A percentile compares a stretch with the other conserved stretches of the same genome.
Evolutionary conservation across 2,888 invertebrate species (phyloP).

Genomic region (Limnephilus auricula): DNA sequence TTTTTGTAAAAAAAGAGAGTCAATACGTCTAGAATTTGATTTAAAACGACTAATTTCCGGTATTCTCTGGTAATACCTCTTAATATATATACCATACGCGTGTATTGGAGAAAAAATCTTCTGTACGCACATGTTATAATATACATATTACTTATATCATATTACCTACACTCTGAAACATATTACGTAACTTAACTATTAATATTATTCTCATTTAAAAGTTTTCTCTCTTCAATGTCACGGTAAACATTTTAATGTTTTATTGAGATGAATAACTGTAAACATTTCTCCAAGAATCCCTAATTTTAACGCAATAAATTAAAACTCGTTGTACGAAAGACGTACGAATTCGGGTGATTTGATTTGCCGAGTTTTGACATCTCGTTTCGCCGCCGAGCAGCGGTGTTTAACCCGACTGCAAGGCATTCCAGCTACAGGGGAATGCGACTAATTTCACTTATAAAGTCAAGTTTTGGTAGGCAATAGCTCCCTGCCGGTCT

Average conservation of each 20-base stretch:
- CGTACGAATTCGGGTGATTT: constrained; percentile 9
- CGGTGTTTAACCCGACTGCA: constrained; percentile 57
- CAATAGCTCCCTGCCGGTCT: constrained; percentile 37
- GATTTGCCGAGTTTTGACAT: constrained; percentile 34
- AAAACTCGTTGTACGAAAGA: not conserved
- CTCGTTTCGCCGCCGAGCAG: constrained; percentile 39
- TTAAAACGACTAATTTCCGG: too few species aligned
- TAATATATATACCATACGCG: too few species aligned
- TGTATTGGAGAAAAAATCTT: too few species aligned
- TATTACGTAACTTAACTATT: too few species aligned
- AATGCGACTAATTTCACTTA: constrained; percentile 65
- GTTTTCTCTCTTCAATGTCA: too few species aligned
- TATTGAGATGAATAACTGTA: not conserved
- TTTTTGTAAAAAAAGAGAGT: too few species aligned
- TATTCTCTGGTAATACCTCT: too few species aligned
- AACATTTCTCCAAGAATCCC: not conserved
- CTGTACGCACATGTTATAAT: too few species aligned
- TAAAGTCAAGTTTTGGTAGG: constrained; percentile 38
- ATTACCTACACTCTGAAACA: too few species aligned
- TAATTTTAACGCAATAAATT: not conserved
- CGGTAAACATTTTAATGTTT: not conserved
- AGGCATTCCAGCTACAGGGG: constrained; percentile 54
- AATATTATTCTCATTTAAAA: too few species aligned
- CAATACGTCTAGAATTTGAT: too few species aligned
- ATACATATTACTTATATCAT: too few species aligned